Base-by-base conservation (phyloP, 1,140 invertebrate genomes). In the Drosophila ananassae region DNA sequence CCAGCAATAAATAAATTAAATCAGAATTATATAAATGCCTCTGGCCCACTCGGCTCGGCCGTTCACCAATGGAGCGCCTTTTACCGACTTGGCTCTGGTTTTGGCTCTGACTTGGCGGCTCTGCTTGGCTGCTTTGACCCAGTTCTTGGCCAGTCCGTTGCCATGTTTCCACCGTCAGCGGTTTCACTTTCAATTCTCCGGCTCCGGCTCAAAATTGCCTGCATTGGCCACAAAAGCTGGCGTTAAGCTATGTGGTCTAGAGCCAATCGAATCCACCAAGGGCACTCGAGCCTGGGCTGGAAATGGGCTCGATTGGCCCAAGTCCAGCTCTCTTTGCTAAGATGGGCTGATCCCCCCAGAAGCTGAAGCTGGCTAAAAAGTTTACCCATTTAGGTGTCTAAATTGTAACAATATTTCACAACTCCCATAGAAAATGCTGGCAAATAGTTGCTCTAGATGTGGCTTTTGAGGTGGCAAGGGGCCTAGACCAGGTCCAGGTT, bases 171-270 rank as follows among this genome's bases (percentile, higher is more conserved):
- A 61, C 46, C n/a, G 41, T 21, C 41, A 44, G 41, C 8, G 56
- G 75, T 61, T 78, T 78, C 55, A 79, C 77, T 79, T 79, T 79
- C 76, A 56, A 74, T 77, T 68, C 52, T 76, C 9, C 17, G 17
- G 17, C 17, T 17, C 17, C 52, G 17, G 13, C 37, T 74, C n/a
- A 22, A 34, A 79, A 58, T 62, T 53, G 37, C 44, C 34, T 54
- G 37, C 28, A 72, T 46, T 75, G 32, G 34, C 17, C 53, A 48
- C 55, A 59, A 63, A 32, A 44, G 47, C 55, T 58, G 53, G 75
- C 54, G 30, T 50, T 57, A 48, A 77, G 46, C 39, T 64, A 51
- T 63, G 50, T 22, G 41, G 21, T 17, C 24, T 22, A 24, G 55
- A 25, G 21, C 51, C 34, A 30, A 41, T 68, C 8, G 25, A 69